Base-by-base conservation (phyloP, 2,797 vertebrate genomes). In the Paedocypris micromegethes region DNA sequence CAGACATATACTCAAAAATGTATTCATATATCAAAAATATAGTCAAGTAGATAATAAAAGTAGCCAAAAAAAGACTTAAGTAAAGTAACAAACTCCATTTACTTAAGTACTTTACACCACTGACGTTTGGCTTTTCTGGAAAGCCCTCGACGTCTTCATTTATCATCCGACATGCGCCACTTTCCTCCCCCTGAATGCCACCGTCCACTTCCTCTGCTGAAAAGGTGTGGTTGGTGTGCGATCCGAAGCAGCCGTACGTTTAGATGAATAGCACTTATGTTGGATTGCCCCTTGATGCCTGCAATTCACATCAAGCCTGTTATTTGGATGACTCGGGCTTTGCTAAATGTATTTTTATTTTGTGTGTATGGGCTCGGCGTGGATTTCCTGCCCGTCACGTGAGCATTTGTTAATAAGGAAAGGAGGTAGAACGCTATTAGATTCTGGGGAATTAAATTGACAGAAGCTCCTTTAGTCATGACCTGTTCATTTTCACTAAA, bases 141-240 rank as follows among this genome's bases (percentile, higher is more conserved):
- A 60, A 74, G 75, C 73, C 41, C 80, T 73, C 74, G 75, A 58
- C 4, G 83, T 75, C 72, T 75, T 72, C 72, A 71, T 80, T 81
- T 88, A 85, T 89, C 88, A 89, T 89, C 86, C 56, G 73, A 77
- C 37, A 9, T 72, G 67, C 4, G n/a, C 75, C 9, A 64, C 68
- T 76, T 79, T 61, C 74, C 79, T 61, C 79, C 79, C 68, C 53
- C 66, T 78, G 78, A 79, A 82, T 76, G 75, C 79, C 78, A 80
- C 81, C 78, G 83, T 81, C 78, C 70, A 86, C 87, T 88, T 89
- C 88, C 87, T 89, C 82, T 86, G 88, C 78, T 88, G 87, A 90
- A 85, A 90, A 87, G 83, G 40, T 53, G 64, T 47, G 72, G 45
- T 72, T 69, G 80, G 82, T 70, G 75, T 72, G 73, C 76, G 81